These are phyloP conservation scores for Holotrichia oblita DNA, from an alignment of 1,140 invertebrate species.

Conservation along the genomic window DNA sequence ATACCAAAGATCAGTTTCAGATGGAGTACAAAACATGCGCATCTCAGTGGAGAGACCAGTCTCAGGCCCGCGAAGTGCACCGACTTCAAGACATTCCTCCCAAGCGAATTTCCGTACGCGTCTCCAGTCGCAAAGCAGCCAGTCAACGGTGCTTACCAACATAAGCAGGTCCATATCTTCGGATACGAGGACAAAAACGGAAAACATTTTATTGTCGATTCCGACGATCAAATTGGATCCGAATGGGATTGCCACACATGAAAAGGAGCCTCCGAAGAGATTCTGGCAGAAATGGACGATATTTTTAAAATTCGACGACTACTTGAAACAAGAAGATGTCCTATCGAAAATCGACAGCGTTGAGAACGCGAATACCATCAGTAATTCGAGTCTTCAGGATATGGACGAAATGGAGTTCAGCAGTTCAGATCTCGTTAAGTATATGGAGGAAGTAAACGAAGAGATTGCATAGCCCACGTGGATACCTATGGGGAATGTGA, in stretches of 20 bases:
- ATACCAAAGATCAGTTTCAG: slow-evolving; percentile 48
- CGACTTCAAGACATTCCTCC: slow-evolving; percentile 38
- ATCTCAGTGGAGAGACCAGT: background rate
- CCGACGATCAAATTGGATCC: slow-evolving; percentile 29
- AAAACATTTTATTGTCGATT: slow-evolving; percentile 39
- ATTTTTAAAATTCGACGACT: slow-evolving; percentile 1
- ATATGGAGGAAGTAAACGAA: slow-evolving; percentile 71
- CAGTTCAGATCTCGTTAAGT: slow-evolving; percentile 70
- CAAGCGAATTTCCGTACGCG: slow-evolving; percentile 46
- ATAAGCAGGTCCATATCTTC: slow-evolving; percentile 54
- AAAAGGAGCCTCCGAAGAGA: slow-evolving; percentile 17
- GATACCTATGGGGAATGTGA: slow-evolving; percentile 29
- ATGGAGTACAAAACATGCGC: slow-evolving; percentile 40
- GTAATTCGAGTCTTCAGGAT: slow-evolving; percentile 77
- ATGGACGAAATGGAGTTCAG: slow-evolving; percentile 72
- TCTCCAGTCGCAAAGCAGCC: slow-evolving; percentile 59
- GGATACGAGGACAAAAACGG: slow-evolving; percentile 52
- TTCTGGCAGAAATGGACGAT: slow-evolving; percentile 1
- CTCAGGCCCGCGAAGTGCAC: background rate
- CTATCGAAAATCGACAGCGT: slow-evolving; percentile 24
- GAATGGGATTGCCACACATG: slow-evolving; percentile 29
- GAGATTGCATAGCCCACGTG: slow-evolving; percentile 52
- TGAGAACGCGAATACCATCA: slow-evolving; percentile 65
- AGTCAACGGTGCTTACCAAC: slow-evolving; percentile 60
- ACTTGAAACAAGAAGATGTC: background rate